Base-by-base conservation (phyloP, 2,888 invertebrate genomes). In the Eristalis pertinax region DNA sequence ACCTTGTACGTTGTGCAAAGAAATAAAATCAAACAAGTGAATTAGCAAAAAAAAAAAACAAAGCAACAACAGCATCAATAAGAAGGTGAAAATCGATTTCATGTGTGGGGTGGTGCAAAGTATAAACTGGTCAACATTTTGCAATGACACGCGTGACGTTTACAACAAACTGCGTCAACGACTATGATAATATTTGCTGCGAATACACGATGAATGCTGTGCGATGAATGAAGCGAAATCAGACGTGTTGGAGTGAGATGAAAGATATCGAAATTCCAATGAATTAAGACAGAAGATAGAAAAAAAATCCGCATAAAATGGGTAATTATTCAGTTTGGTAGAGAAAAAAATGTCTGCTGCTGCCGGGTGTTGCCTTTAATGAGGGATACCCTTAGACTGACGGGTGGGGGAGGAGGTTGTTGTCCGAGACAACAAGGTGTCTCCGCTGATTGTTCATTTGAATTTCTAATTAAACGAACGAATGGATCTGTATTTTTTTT, bases 11-110 rank as follows among this genome's bases (percentile, higher is more conserved):
- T 62, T 74, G 78, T 82, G 41, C 67, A 82, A 86, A 68, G 63
- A 85, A 77, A 81, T 73, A 86, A 60, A 60, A 86, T 74, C 64
- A 65, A 74, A 77, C 69, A 83, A 84, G 84, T 84, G 84, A 87
- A 87, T 87, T 87, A 80, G 79, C 73, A 80, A 80, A 68, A 78
- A 78, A 86, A 77, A 56, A 60, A 24, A 38, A 4, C 22, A 69
- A 32, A 67, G 29, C 63, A 64, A 69, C 19, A 70, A 32, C 65
- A 50, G 72, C 60, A 65, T 50, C 62, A 56, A 8, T n/a, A 58
- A 77, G 29, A 69, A 75, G n/a, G 26, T 67, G 43, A 79, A 79
- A 79, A 80, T 80, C 79, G 79, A 80, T 80, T 79, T 73, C 79
- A 65, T 72, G 65, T 79, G 60, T 32, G 32, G 32, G 32, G 32